Evolutionary conservation across 2,113 vertebrate genomes (phyloP), one percentile per base, ranked within the genome.

Genomic region (Antidorcas marsupialis): DNA sequence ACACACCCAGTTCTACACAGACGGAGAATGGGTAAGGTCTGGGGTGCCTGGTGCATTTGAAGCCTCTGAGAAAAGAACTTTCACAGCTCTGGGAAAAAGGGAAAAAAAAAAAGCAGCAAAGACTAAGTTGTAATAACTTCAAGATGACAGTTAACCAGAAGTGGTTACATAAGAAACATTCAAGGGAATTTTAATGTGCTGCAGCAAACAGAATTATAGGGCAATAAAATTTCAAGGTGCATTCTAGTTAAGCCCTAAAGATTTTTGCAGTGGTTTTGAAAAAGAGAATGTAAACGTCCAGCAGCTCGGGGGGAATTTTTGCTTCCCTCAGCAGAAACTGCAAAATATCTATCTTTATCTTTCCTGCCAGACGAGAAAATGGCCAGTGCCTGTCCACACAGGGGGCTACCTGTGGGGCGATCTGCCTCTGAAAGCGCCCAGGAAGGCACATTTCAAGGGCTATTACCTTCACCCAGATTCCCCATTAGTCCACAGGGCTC

Each of bases 181-280:
- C 85, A 97, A 95, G 36, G 86, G 86, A 94, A 94, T 95, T 95
- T 96, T 87, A 97, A 97, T 97, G 91, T 86, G 90, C 82, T 98
- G 78, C 50, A 74, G 36, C 88, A 93, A 97, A 96, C 23, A 94
- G 85, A 55, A 97, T 94, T 98, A 97, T n/a, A 95, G 47, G 71
- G 91, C 57, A 95, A 96, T 97, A 96, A 94, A 91, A 97, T 82
- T 86, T 60, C 88, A 97, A 96, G 85, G 96, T 97, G 50, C 79
- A 97, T 87, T 93, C 92, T 88, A 93, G 71, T 95, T 95, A 95
- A 97, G 43, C 82, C 30, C 76, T 81, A 93, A 96, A 74, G 39
- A 95, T 94, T 84, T 97, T 96, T 94, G 74, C 71, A 89, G 55
- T 43, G 21, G 62, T 87, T 94, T 81, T 92, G 67, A 91, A 97